phyloP scores from a whole-genome alignment of 2,113 vertebrate species.

The Paradoxurus hermaphroditus region DNA sequence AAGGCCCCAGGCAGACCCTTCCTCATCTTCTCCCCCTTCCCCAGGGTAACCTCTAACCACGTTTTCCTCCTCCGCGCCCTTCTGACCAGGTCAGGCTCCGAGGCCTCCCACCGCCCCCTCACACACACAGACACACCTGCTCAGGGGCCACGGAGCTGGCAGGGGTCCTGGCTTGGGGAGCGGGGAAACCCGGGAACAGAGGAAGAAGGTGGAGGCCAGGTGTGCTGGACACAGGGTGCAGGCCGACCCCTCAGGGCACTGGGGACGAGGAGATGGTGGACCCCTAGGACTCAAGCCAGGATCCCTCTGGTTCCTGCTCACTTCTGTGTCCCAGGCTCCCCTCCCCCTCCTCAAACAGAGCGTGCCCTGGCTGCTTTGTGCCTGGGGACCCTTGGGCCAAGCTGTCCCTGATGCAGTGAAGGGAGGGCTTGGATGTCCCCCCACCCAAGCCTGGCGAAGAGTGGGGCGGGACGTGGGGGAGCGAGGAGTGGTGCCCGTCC shows the following conservation, averaged over 20 bases:
- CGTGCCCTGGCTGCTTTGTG: not conserved
- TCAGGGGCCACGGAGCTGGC: not conserved
- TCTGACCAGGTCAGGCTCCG: constrained; percentile 68
- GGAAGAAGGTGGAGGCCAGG: not conserved
- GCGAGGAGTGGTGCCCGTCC: not conserved
- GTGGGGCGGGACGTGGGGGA: not conserved
- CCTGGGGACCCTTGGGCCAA: not conserved
- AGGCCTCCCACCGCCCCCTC: constrained; percentile 24
- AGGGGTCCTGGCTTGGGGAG: constrained; percentile 55
- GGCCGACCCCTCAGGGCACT: not conserved
- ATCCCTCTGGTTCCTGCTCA: not conserved
- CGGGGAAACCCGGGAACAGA: constrained; percentile 76
- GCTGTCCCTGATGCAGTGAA: not conserved
- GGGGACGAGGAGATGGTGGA: not conserved
- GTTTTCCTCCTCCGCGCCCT: constrained; percentile 65
- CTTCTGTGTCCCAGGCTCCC: not conserved
- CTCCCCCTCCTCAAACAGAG: not conserved
- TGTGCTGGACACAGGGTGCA: not conserved
- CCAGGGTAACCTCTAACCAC: constrained; percentile 64
- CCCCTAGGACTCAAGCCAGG: not conserved
- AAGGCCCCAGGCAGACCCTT: constrained; percentile 49
- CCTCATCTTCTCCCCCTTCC: constrained; percentile 35
- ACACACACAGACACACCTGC: not conserved
- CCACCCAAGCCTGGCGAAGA: not conserved
- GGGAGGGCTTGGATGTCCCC: not conserved